Conservation (phyloP, 2,888 invertebrate genomes). For the Dilophus febrilis region DNA sequence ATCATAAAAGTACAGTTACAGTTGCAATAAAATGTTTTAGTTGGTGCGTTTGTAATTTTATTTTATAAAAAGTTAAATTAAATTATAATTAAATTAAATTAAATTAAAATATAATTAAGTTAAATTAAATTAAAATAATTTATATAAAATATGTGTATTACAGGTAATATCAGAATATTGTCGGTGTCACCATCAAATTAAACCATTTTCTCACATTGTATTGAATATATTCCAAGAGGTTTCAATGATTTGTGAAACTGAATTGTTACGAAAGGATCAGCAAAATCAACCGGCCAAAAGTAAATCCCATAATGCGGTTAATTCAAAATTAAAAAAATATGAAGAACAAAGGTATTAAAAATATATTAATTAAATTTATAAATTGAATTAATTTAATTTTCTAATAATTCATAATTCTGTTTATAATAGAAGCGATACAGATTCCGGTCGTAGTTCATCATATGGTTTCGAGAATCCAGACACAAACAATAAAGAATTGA, state of each 20-base stretch:
- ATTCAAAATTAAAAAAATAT: not conserved
- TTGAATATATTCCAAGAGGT: slow-evolving; percentile 40
- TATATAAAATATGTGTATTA: too few relatives aligned
- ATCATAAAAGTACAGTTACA: too few relatives aligned
- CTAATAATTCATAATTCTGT: not conserved
- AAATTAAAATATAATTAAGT: too few relatives aligned
- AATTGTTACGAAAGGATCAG: slow-evolving; percentile 14
- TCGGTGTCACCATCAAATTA: slow-evolving; percentile 33
- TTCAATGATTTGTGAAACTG: not conserved
- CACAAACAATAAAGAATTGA: too few relatives aligned
- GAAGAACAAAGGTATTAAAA: slow-evolving; percentile 4
- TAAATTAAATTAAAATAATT: too few relatives aligned
- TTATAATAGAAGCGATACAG: slow-evolving; percentile 11
- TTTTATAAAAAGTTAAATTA: too few relatives aligned
- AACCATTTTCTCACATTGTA: slow-evolving; percentile 42
- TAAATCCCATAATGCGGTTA: not conserved
- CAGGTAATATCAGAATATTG: slow-evolving; percentile 43
- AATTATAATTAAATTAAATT: too few relatives aligned
- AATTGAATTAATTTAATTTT: not conserved
- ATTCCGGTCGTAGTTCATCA: slow-evolving; percentile 13
- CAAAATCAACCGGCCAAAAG: not conserved
- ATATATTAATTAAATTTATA: not conserved
- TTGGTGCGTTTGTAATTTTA: too few relatives aligned
- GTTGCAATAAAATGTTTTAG: too few relatives aligned
- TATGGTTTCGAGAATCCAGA: slow-evolving; percentile 8